Conservation (phyloP, 2,888 invertebrate genomes). For the Parapristionchus giblindavisi region DNA sequence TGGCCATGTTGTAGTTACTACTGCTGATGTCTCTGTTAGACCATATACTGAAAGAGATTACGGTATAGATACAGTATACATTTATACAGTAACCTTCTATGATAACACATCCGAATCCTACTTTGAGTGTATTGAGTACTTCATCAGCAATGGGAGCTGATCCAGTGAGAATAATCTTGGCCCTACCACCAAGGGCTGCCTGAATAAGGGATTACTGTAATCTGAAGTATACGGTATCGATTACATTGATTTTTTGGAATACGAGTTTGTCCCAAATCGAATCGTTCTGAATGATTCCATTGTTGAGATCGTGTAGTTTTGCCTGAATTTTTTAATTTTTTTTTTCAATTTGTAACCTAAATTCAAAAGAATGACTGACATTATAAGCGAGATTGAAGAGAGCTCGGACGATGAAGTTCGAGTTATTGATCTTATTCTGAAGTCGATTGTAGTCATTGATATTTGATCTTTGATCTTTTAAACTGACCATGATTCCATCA, state of each 20-base stretch:
- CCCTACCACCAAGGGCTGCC: constrained; percentile 81
- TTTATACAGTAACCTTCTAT: constrained; percentile 59
- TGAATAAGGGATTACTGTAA: not conserved
- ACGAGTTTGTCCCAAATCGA: constrained; percentile 66
- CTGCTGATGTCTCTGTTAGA: constrained; percentile 66
- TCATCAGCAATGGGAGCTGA: constrained; percentile 93
- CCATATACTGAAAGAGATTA: constrained; percentile 58
- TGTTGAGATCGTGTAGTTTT: constrained; percentile 48
- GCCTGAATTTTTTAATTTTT: not conserved
- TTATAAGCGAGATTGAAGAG: constrained; percentile 48
- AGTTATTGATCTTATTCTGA: constrained; percentile 48
- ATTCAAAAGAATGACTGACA: not conserved
- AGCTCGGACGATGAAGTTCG: constrained; percentile 45
- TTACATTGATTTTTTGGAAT: constrained; percentile 59
- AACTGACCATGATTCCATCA: constrained; percentile 78
- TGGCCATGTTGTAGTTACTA: constrained; percentile 62
- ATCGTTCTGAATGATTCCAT: constrained; percentile 56
- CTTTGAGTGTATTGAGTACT: constrained; percentile 71
- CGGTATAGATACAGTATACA: not conserved
- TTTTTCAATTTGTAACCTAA: not conserved
- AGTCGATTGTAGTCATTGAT: constrained; percentile 15
- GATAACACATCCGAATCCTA: constrained; percentile 68
- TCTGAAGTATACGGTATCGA: not conserved
- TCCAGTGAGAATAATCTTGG: constrained; percentile 90
- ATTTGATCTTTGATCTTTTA: not conserved